Percentiles rank a stretch among this genome's conserved stretches.
phyloP scores from a whole-genome alignment of 2,888 invertebrate genomes.

The Nomada ruficornis region DNA sequence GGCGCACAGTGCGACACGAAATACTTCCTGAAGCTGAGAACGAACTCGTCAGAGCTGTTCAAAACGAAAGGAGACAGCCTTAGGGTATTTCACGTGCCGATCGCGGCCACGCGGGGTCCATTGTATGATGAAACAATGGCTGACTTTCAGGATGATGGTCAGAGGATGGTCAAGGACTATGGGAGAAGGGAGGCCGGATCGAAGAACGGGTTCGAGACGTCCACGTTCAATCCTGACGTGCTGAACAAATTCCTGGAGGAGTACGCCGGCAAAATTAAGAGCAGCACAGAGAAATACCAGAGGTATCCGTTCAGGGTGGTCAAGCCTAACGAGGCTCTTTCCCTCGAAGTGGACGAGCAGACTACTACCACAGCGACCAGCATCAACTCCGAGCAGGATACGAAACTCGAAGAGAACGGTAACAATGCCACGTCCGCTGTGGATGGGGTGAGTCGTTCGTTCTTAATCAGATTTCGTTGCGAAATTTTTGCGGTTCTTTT shows the following conservation, averaged over 20 bases:
- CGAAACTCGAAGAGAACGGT: constrained; percentile 22
- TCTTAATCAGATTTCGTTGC: background rate
- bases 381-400: constrained; percentile 21
- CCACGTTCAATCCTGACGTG: constrained; percentile 86
- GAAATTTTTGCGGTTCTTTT: background rate
- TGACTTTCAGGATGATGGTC: constrained; percentile 76
- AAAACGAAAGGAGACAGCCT: constrained; percentile 62
- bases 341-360: constrained; percentile 65
- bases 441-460: constrained; percentile 37
- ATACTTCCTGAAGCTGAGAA: constrained; percentile 71
- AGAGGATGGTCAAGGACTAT: constrained; percentile 71
- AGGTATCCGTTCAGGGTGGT: constrained; percentile 71
- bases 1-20: constrained; percentile 64
- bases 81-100: constrained; percentile 59
- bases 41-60: constrained; percentile 70
- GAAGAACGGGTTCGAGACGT: constrained; percentile 77
- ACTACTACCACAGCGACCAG: constrained; percentile 29
- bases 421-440: constrained; percentile 53
- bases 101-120: constrained; percentile 74
- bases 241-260: constrained; percentile 87
- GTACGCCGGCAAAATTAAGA: constrained; percentile 86
- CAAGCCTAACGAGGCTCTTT: constrained; percentile 66
- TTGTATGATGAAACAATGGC: constrained; percentile 82
- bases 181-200: constrained; percentile 69
- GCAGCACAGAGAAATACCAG: constrained; percentile 76